Conservation (phyloP, 2,113 vertebrate genomes). For the Muntiacus muntjak region DNA sequence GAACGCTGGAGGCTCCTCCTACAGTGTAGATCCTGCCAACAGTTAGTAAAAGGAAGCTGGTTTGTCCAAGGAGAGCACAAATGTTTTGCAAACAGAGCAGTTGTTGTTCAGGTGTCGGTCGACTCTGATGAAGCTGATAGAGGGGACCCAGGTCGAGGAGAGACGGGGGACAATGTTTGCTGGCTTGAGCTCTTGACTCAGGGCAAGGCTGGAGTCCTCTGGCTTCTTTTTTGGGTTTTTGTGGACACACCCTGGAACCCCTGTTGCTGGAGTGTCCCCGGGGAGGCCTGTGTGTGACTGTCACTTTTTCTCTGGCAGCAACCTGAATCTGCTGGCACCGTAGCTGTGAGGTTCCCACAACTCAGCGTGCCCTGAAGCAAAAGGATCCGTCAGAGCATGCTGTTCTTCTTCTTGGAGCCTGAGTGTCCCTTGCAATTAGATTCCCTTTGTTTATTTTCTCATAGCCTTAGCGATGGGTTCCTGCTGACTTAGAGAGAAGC, state of each 20-base stretch:
- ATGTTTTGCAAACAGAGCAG: neutral
- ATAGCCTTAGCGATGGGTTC: slow-evolving; percentile 56
- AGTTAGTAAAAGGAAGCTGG: neutral
- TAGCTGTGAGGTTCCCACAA: slow-evolving; percentile 1
- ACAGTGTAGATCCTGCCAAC: neutral
- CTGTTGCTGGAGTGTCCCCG: neutral
- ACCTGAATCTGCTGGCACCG: neutral
- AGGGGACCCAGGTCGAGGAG: neutral
- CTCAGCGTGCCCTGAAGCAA: neutral
- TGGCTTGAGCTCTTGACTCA: neutral
- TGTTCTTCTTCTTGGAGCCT: slow-evolving; percentile 49
- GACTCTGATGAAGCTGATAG: neutral
- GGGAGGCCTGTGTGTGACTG: neutral
- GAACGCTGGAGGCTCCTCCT: neutral
- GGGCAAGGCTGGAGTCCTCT: neutral
- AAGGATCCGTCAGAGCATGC: neutral
- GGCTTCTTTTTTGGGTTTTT: slow-evolving; percentile 39
- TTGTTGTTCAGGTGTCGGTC: neutral
- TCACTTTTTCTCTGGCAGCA: neutral
- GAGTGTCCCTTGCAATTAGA: slow-evolving; percentile 57
- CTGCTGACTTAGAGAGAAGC: slow-evolving; percentile 64
- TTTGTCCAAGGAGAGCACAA: neutral
- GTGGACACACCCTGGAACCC: neutral
- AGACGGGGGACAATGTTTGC: neutral
- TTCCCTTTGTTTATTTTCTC: slow-evolving; percentile 72